Conservation (phyloP, 2,888 invertebrate species). For the Baronia brevicornis region DNA sequence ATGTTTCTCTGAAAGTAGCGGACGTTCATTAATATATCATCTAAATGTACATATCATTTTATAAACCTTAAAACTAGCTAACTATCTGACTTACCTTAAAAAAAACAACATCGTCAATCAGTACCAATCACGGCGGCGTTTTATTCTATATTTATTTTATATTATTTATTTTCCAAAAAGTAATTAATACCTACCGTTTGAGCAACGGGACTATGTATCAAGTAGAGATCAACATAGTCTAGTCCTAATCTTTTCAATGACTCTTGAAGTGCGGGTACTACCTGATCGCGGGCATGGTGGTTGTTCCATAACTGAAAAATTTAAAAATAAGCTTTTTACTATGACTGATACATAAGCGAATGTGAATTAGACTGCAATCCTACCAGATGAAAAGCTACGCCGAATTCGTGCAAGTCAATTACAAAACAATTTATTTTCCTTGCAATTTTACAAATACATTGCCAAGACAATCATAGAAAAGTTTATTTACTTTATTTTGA, state of each 20-base stretch:
- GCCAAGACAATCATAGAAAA: no score
- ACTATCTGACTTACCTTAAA: background rate
- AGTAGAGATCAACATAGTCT: constrained; percentile 55
- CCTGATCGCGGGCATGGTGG: constrained; percentile 23
- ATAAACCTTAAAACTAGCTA: constrained; percentile 4
- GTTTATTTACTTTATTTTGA: no score
- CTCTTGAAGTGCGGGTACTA: constrained; percentile 27
- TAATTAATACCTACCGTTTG: constrained; percentile 12
- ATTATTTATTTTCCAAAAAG: background rate
- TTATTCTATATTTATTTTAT: no score
- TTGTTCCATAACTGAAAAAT: constrained; percentile 26
- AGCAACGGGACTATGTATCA: constrained; percentile 56
- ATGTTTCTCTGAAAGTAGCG: no score
- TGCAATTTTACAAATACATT: no score
- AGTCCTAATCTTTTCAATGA: constrained; percentile 50
- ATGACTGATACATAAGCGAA: background rate
- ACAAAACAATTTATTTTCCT: no score
- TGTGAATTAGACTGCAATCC: background rate
- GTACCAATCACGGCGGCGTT: no score
- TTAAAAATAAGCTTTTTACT: background rate
- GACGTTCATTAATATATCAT: no score
- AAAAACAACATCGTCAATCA: background rate
- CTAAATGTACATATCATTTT: no score
- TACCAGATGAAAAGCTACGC: background rate
- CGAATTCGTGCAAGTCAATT: background rate